These are phyloP conservation scores for crab-eating macaque (Macaca fascicularis) DNA, from an alignment of 2,113 vertebrate genomes.

Conservation along the genomic window T2T-MFA8v1.1 NC_088376.1:150447001-150447500, in stretches of 20 bases:
- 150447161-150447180: background rate
- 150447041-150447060: background rate
- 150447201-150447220: accelerated
- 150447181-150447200: background rate
- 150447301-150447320: background rate
- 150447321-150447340: conserved; percentile 8
- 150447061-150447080: background rate
- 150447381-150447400: background rate
- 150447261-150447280: background rate
- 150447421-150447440: background rate
- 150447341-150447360: conserved; percentile 36
- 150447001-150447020: background rate
- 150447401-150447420: background rate
- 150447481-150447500: background rate
- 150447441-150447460: background rate
- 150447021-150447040: background rate
- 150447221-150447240: background rate
- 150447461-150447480: background rate
- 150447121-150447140: background rate
- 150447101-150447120: accelerated
- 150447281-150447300: background rate
- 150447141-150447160: background rate
- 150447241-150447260: background rate
- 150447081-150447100: background rate
- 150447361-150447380: background rate